phyloP scores from a whole-genome alignment of 37 sponge, comb jelly and placozoan genomes.

The Halichondria panicea region DNA sequence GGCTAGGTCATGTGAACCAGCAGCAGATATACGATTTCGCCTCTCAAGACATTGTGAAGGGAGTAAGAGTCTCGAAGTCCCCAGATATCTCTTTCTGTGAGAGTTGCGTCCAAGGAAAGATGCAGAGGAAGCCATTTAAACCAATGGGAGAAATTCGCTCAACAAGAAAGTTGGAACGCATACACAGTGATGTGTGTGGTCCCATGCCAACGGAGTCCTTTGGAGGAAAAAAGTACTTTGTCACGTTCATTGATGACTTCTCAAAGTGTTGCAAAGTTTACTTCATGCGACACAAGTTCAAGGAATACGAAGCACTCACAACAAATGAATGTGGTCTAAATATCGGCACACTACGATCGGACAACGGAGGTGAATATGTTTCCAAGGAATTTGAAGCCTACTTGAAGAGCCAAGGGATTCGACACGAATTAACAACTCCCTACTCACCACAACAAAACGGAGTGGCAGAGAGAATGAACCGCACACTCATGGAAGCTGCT shows the following conservation, averaged over 20 bases:
- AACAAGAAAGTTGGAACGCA: slow-evolving; percentile 15
- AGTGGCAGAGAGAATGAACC: slow-evolving; percentile 51
- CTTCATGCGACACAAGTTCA: slow-evolving; percentile 54
- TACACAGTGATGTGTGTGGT: slow-evolving; percentile 65
- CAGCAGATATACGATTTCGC: slow-evolving; percentile 24
- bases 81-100: slow-evolving; percentile 48
- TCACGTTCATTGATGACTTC: slow-evolving; percentile 58
- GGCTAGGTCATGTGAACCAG: slow-evolving; percentile 47
- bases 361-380: slow-evolving; percentile 42
- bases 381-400: slow-evolving; percentile 40
- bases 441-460: slow-evolving; percentile 53
- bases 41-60: slow-evolving; percentile 20
- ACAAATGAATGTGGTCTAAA: slow-evolving; percentile 19
- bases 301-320: slow-evolving; percentile 48
- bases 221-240: slow-evolving; percentile 62
- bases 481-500: slow-evolving; percentile 45
- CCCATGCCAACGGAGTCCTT: slow-evolving; percentile 51
- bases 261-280: slow-evolving; percentile 42
- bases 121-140: slow-evolving; percentile 39
- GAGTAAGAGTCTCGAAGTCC: slow-evolving; percentile 11
- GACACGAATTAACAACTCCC: slow-evolving; percentile 34
- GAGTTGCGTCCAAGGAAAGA: slow-evolving; percentile 54
- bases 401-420: slow-evolving; percentile 25
- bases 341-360: slow-evolving; percentile 38
- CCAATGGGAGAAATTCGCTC: slow-evolving; percentile 46